Percentiles rank a stretch among this genome's conserved stretches.
Evolutionary conservation across 2,888 invertebrate genomes (phyloP).

Genomic region (Eupithecia exiguata): DNA sequence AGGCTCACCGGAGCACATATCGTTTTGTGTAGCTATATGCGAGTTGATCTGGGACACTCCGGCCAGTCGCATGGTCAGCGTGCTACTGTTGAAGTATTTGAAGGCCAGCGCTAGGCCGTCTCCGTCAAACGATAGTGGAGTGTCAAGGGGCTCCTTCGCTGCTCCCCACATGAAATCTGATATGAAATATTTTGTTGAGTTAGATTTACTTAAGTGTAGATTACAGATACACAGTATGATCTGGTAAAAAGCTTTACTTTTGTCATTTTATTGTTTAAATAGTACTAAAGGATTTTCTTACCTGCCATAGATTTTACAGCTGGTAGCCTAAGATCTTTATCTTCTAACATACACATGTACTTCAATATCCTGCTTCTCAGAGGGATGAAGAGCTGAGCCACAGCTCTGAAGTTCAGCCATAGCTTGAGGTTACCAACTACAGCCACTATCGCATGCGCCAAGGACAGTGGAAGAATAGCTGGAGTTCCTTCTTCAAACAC

Average conservation of each 20-base stretch:
- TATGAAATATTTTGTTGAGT: not conserved
- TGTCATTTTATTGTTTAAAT: not conserved
- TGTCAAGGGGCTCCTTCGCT: conserved; percentile 95
- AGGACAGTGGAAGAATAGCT: conserved; percentile 90
- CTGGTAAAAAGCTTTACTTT: not conserved
- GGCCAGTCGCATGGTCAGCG: conserved; percentile 95
- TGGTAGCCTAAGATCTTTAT: conserved; percentile 94
- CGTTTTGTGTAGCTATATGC: conserved; percentile 95
- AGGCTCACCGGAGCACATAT: conserved; percentile 94
- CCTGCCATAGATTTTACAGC: conserved; percentile 97
- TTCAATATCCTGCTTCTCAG: conserved; percentile 93
- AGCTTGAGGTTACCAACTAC: conserved; percentile 96
- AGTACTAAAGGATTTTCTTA: conserved; percentile 59
- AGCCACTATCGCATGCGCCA: conserved; percentile 96
- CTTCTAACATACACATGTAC: conserved; percentile 96
- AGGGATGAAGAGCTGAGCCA: conserved; percentile 94
- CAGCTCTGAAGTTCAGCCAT: conserved; percentile 96
- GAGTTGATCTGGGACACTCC: conserved; percentile 98
- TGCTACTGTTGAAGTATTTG: conserved; percentile 97
- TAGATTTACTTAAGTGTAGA: not conserved
- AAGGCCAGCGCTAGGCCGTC: conserved; percentile 97
- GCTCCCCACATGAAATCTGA: conserved; percentile 97
- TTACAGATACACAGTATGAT: not conserved
- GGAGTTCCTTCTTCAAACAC: conserved; percentile 92
- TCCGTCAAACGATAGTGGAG: conserved; percentile 92